Percentiles rank a stretch among this genome's conserved stretches.
Evolutionary conservation across 2,797 vertebrate species (phyloP).

Genomic region (Protonibea diacanthus): DNA sequence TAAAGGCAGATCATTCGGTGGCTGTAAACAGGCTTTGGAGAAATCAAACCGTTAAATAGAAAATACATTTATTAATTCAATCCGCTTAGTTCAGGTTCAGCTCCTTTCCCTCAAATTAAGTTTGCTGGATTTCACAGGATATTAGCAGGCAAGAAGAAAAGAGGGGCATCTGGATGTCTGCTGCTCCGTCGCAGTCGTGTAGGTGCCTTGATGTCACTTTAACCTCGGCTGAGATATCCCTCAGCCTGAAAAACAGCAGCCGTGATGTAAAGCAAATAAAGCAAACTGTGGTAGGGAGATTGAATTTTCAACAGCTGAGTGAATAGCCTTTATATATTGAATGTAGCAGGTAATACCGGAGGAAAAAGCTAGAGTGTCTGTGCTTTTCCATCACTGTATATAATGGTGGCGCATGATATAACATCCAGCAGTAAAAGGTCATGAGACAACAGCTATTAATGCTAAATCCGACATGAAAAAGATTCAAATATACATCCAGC

Average conservation of each 20-base stretch:
- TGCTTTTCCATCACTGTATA: slow-evolving; percentile 10
- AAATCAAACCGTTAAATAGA: slow-evolving; percentile 88
- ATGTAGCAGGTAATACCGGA: slow-evolving; percentile 14
- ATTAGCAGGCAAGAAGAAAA: slow-evolving; percentile 80
- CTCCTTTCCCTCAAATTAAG: slow-evolving; percentile 87
- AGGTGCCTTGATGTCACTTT: slow-evolving; percentile 61
- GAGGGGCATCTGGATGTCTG: slow-evolving; percentile 65
- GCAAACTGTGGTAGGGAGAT: slow-evolving; percentile 30
- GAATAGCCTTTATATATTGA: neutral
- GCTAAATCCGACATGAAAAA: neutral
- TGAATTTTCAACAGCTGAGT: slow-evolving; percentile 44
- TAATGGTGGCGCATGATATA: neutral
- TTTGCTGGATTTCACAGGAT: slow-evolving; percentile 88
- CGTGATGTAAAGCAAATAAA: slow-evolving; percentile 51
- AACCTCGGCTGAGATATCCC: slow-evolving; percentile 46
- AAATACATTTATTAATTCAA: slow-evolving; percentile 89
- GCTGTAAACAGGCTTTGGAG: slow-evolving; percentile 87
- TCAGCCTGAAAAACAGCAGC: slow-evolving; percentile 31
- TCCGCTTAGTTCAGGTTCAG: slow-evolving; percentile 89
- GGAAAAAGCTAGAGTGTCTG: neutral
- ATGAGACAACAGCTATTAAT: neutral
- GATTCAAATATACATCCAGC: neutral
- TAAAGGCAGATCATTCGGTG: slow-evolving; percentile 84
- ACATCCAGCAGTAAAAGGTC: neutral
- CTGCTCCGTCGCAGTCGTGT: slow-evolving; percentile 57